Percentiles rank a stretch among this genome's conserved stretches.
Conservation (phyloP, 2,113 vertebrate genomes). For the Cynoglossus semilaevis region DNA sequence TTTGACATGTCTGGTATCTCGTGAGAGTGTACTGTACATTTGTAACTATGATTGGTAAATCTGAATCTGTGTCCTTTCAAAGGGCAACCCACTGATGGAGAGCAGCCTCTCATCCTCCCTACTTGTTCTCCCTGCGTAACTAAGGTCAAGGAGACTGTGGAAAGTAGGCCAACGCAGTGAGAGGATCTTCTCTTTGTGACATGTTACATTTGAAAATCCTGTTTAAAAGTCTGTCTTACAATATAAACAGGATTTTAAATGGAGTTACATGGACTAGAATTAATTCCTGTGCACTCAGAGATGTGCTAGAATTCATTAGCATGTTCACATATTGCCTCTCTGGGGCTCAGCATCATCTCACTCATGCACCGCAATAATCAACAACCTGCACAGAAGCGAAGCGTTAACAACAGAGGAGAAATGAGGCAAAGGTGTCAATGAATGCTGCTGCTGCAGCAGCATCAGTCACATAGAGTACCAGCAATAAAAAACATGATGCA, state of each 20-base stretch:
- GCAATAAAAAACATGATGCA: neutral
- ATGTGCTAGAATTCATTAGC: conserved; percentile 43
- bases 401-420: conserved; percentile 10
- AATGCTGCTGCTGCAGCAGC: neutral
- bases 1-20: conserved; percentile 10
- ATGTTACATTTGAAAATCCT: neutral
- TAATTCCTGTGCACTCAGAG: neutral
- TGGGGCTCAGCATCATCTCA: conserved; percentile 25
- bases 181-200: conserved; percentile 3
- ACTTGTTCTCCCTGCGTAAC: conserved; percentile 7
- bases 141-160: conserved; percentile 49
- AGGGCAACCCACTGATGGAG: conserved; percentile 10
- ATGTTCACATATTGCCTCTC: conserved; percentile 40
- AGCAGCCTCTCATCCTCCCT: conserved; percentile 8
- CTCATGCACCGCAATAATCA: conserved; percentile 31
- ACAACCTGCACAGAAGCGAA: conserved; percentile 19
- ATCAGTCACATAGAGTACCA: neutral
- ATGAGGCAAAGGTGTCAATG: conserved; percentile 10
- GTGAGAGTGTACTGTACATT: conserved; percentile 5
- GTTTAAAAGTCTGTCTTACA: neutral
- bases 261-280: neutral
- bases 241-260: neutral
- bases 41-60: conserved; percentile 28
- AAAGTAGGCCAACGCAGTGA: conserved; percentile 37
- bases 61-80: conserved; percentile 15